Evolutionary conservation across 2,888 invertebrate species (phyloP), one percentile per base, ranked within the genome.

Genomic region (Linyphia triangularis): DNA sequence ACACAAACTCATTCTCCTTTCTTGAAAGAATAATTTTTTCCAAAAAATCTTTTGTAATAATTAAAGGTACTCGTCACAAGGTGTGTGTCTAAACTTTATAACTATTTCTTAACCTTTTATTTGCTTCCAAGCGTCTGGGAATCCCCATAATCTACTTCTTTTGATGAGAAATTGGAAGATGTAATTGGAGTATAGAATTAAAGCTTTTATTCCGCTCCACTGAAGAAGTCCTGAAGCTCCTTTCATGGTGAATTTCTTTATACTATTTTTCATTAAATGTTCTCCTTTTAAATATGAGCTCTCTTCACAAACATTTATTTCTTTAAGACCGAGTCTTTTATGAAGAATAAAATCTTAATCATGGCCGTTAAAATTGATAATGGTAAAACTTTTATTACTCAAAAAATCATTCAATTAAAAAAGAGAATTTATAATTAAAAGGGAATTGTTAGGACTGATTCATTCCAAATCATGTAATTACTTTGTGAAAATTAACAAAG

Each of bases 221-320:
- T 37, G 33, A 69, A 57, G 37, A 57, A 51, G 22, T 22, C 30
- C 67, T n/a, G 22, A 51, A 69, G 5, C 33, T 81, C 57, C 57
- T 79, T 79, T 81, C 69, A 81, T 81, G 69, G 16, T 16, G 22
- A 28, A 69, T 7, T 33, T 22, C 59, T 69, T 81, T 51, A 59
- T 43, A 69, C 69, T 69, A 81, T 37, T 69, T 69, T 81, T 81
- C 69, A 81, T 81, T 57, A 69, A 69, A 24, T 24, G 26, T 22
- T 5, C 4, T 59, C 26, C 37, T 69, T 57, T 59, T 57, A 57
- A 33, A 69, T 59, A 37, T 69, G 30, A 24, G 26, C 43, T 28
- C 57, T 73, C 30, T 57, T 51, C 37, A 24, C 59, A n/a, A n/a
- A 30, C 22, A 28, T 24, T 67, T 40, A 43, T 67, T 37, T 81